These are phyloP conservation scores for Diploscapter pachys DNA, from an alignment of 1,140 invertebrate genomes.

Conservation along the genomic window DNA sequence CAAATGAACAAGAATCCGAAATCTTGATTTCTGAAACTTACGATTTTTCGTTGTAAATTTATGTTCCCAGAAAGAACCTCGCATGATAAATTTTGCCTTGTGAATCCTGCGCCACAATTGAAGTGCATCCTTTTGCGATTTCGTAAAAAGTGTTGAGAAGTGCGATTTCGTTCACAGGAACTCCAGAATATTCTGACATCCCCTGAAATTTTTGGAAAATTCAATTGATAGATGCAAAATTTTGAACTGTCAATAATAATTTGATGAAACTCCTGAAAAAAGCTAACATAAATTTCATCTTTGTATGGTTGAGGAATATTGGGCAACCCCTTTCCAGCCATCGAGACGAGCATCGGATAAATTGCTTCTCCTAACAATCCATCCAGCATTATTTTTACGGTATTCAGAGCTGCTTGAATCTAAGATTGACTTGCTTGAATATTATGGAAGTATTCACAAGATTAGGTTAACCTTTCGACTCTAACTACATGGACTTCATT, in stretches of 20 bases:
- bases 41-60: neutral
- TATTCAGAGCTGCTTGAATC: slow-evolving; percentile 9
- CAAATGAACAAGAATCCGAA: slow-evolving; percentile 66
- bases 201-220: neutral
- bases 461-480: too few relatives aligned
- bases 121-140: slow-evolving; percentile 66
- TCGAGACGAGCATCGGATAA: slow-evolving; percentile 1
- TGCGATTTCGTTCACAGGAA: slow-evolving; percentile 58
- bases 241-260: too few relatives aligned
- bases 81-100: slow-evolving; percentile 30
- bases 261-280: neutral
- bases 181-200: slow-evolving; percentile 5
- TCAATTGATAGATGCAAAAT: neutral
- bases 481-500: too few relatives aligned
- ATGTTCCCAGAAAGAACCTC: neutral
- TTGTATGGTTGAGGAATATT: slow-evolving; percentile 6
- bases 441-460: too few relatives aligned
- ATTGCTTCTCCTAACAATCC: neutral
- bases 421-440: neutral
- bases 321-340: neutral
- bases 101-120: slow-evolving; percentile 63
- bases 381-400: slow-evolving; percentile 8
- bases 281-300: neutral
- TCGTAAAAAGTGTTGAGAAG: slow-evolving; percentile 68
- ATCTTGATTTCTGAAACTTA: slow-evolving; percentile 62